A percentile compares a stretch with the other conserved stretches of the same genome.
phyloP scores from a whole-genome alignment of 2,797 vertebrate genomes.

The Tinamus major region DNA sequence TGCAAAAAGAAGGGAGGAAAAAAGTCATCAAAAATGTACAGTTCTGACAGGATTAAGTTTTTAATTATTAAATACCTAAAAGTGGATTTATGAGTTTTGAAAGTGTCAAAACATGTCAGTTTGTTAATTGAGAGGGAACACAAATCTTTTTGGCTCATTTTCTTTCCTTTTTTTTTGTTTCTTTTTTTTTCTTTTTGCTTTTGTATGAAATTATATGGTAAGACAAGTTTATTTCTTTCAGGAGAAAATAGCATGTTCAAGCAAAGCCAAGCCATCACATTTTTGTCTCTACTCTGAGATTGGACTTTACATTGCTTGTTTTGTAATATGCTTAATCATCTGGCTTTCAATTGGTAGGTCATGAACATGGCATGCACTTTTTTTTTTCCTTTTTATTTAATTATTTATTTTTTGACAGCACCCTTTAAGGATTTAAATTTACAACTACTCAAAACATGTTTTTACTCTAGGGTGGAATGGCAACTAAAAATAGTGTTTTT shows the following conservation, averaged over 20 bases:
- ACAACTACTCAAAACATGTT: background rate
- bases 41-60: conserved; percentile 15
- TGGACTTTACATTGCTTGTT: background rate
- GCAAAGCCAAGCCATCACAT: background rate
- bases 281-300: background rate
- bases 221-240: conserved; percentile 33
- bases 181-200: background rate
- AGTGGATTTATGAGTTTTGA: conserved; percentile 4
- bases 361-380: accelerated
- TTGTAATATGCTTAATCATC: background rate
- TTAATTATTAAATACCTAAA: conserved; percentile 35
- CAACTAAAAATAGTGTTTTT: background rate
- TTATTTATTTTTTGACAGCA: background rate
- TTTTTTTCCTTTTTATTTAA: no score
- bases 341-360: background rate
- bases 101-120: conserved; percentile 25
- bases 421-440: no score
- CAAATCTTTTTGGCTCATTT: background rate
- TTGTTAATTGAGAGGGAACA: conserved; percentile 8
- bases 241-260: conserved; percentile 7
- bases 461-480: background rate
- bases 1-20: background rate
- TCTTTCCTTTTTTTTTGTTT: no score
- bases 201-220: background rate
- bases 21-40: background rate